phyloP scores from a whole-genome alignment of 2,888 invertebrate species.

The Pilophorus perplexus region DNA sequence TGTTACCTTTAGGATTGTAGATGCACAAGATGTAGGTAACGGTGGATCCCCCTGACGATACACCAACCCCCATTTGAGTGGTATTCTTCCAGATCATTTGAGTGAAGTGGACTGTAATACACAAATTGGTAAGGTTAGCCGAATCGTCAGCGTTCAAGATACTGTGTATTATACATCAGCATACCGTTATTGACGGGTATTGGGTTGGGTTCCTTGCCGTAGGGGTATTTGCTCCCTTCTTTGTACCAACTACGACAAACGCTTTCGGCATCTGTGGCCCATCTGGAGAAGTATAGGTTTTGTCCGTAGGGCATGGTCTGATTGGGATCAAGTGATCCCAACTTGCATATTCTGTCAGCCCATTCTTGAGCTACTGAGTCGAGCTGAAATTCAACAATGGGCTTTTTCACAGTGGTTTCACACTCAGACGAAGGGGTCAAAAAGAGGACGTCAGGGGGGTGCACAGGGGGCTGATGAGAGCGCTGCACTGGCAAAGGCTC shows the following conservation, averaged over 20 bases:
- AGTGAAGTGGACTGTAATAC: conserved; percentile 7
- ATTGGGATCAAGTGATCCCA: conserved; percentile 61
- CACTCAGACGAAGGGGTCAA: no score
- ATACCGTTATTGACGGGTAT: not conserved
- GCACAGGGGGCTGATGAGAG: no score
- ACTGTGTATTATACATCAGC: not conserved
- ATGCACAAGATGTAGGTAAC: not conserved
- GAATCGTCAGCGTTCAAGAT: no score
- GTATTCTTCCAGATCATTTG: conserved; percentile 27
- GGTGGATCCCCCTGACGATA: not conserved
- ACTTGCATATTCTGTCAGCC: conserved; percentile 66
- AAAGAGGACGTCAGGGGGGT: no score
- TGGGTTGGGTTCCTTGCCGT: conserved; percentile 46
- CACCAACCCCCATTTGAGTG: not conserved
- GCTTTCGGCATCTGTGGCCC: conserved; percentile 65
- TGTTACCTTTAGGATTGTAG: conserved; percentile 10
- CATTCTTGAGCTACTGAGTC: conserved; percentile 66
- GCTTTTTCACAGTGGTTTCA: no score
- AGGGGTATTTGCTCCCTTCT: conserved; percentile 64
- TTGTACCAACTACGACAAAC: conserved; percentile 74
- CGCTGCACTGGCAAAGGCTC: no score
- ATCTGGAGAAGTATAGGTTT: conserved; percentile 69
- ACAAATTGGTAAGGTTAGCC: no score
- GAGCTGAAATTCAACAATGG: conserved; percentile 54
- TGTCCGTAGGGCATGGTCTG: conserved; percentile 62